These are phyloP conservation scores for Enoplosus armatus DNA, from an alignment of 2,797 vertebrate species.

Conservation along the genomic window DNA sequence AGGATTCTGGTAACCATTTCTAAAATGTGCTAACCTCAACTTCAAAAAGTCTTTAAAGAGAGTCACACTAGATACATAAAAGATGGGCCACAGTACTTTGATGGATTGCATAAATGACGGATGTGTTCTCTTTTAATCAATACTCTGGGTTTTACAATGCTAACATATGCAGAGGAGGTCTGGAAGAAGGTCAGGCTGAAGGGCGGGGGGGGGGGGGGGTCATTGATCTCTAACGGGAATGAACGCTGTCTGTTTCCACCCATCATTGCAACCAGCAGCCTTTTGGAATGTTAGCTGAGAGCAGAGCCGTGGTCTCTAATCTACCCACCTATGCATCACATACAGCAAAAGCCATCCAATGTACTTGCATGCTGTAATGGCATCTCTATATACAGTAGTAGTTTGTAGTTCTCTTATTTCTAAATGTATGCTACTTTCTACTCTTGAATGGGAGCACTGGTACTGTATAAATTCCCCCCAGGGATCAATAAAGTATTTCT, in stretches of 20 bases:
- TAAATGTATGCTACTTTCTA: no score
- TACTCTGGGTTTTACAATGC: slow-evolving; percentile 23
- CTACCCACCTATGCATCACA: not conserved
- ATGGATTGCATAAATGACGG: slow-evolving; percentile 31
- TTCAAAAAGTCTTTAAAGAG: not conserved
- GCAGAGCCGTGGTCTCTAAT: not conserved
- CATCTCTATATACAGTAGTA: no score
- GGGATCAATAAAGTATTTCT: no score
- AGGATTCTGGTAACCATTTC: not conserved
- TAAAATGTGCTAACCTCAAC: not conserved
- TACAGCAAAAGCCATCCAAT: no score
- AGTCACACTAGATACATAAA: not conserved
- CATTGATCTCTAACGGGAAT: slow-evolving; percentile 8
- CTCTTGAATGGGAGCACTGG: no score
- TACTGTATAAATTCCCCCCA: no score
- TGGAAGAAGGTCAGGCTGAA: slow-evolving; percentile 37
- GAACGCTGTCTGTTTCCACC: not conserved
- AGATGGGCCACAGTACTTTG: slow-evolving; percentile 16
- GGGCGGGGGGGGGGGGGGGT: slow-evolving; percentile 9
- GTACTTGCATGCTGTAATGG: no score
- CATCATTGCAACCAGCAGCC: not conserved
- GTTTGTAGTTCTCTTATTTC: no score
- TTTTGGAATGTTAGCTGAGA: not conserved
- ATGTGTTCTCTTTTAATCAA: slow-evolving; percentile 34
- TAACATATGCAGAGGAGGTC: slow-evolving; percentile 42